Evolutionary conservation across 1,140 invertebrate genomes (phyloP).

Genomic region (Centruroides vittatus): DNA sequence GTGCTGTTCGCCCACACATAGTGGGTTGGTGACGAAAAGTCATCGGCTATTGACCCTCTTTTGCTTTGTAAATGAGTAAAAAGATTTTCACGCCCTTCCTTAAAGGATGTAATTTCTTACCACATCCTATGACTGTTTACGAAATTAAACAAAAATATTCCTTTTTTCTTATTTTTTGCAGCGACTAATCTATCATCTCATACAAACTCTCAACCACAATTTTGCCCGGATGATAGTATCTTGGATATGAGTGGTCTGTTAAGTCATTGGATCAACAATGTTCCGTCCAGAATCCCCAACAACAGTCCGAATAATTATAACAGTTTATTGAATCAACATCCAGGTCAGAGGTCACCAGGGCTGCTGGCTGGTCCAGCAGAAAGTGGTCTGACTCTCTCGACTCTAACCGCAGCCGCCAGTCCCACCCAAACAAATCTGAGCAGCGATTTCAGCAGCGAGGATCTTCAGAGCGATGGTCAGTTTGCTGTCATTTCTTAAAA

Average conservation of each 20-base stretch:
- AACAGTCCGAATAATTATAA: neutral
- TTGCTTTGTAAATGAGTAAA: no score
- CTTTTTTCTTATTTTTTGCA: no score
- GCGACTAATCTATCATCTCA: no score
- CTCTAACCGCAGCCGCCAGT: neutral
- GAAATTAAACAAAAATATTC: no score
- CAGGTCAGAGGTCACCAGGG: neutral
- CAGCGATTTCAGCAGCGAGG: conserved; percentile 22
- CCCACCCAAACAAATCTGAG: conserved; percentile 4
- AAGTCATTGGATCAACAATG: conserved; percentile 20
- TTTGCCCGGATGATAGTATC: conserved; percentile 20
- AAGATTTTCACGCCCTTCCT: no score
- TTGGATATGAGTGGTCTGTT: conserved; percentile 22
- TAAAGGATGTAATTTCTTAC: no score
- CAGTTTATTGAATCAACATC: neutral
- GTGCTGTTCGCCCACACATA: no score
- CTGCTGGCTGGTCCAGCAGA: conserved; percentile 1
- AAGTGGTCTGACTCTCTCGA: neutral
- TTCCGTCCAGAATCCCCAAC: neutral
- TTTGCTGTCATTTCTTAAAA: neutral
- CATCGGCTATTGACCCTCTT: no score
- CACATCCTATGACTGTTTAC: no score
- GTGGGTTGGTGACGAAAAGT: no score
- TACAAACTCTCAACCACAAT: neutral
- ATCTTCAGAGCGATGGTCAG: conserved; percentile 21